Evolutionary conservation across 1,140 invertebrate genomes (phyloP), one percentile per base, ranked within the genome.

Genomic region (Pissodes strobi): DNA sequence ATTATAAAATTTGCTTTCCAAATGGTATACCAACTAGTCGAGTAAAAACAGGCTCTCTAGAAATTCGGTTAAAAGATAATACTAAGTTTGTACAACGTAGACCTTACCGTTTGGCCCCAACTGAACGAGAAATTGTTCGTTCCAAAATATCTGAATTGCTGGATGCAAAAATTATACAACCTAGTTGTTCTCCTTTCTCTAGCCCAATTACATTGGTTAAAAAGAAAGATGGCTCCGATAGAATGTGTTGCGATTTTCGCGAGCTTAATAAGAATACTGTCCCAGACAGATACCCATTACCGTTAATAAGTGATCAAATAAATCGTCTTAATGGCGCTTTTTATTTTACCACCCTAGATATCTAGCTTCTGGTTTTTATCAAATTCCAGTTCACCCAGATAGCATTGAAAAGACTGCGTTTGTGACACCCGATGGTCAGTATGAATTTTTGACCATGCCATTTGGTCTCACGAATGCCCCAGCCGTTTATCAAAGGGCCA

Each of bases 361-460:
- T n/a, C n/a, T 76, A 1, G 67, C 57, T 19, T 34, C 57, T 4
- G 70, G 68, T 12, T 74, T 65, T 30, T 67, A 72, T 51, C 73
- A 74, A 27, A 66, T 75, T 0, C 64, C 52, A 4, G 21, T 79
- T 0, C 56, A 79, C 0, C 70, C 76, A 34, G 66, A 72, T 17
- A 64, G 72, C 2, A 74, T 76, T 56, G 75, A 69, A 23, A 65
- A 69, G 46, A 71, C 71, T n/a, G 67, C 62, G 2, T 74, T 74
- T 49, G 46, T 59, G 8, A 72, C 71, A 18, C 58, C 62, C 8
- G 61, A 62, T 17, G 69, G 66, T n/a, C 74, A 73, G 18, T 75
- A 63, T 43, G 66, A 74, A 58, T 74, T 63, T 53, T 18, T 67
- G 13, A 19, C 71, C 13, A 72, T 75, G 62, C 71, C 72, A 6